phyloP scores from a whole-genome alignment of 2,888 invertebrate species.

The Vesta saturnalis region DNA sequence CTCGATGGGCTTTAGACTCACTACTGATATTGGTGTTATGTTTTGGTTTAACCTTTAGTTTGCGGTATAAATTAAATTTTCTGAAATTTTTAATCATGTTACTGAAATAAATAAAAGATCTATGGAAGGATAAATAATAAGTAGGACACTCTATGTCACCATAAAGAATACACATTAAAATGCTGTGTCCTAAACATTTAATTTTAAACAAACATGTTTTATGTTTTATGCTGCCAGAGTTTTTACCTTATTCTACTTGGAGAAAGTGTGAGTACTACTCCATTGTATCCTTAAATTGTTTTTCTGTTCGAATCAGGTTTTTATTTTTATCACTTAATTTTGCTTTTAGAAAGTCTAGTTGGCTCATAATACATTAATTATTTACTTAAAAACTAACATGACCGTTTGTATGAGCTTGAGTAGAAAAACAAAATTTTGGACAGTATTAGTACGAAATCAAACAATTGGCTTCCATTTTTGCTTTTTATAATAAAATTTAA shows the following conservation, averaged over 20 bases:
- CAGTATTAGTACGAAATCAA: too few species aligned
- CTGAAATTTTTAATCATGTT: too few species aligned
- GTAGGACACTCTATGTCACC: too few species aligned
- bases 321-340: constrained; percentile 12
- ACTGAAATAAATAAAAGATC: too few species aligned
- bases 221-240: constrained; percentile 48
- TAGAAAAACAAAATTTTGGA: constrained; percentile 17
- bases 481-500: not conserved
- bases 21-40: too few species aligned
- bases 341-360: constrained; percentile 12
- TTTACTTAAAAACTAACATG: not conserved
- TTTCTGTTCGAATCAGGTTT: constrained; percentile 50
- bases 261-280: constrained; percentile 58
- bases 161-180: not conserved
- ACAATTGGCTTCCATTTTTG: not conserved
- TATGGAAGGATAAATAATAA: too few species aligned
- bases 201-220: constrained; percentile 25
- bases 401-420: constrained; percentile 12
- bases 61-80: too few species aligned
- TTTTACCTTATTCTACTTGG: constrained; percentile 56
- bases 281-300: constrained; percentile 32
- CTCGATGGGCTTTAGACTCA: too few species aligned
- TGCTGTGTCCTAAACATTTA: not conserved
- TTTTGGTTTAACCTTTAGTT: too few species aligned
- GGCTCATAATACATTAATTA: not conserved